A percentile compares a stretch with the other conserved stretches of the same genome.
These are phyloP conservation scores for Clarias platycephalus DNA, from an alignment of 2,797 vertebrate species.

Conservation along the genomic window DNA sequence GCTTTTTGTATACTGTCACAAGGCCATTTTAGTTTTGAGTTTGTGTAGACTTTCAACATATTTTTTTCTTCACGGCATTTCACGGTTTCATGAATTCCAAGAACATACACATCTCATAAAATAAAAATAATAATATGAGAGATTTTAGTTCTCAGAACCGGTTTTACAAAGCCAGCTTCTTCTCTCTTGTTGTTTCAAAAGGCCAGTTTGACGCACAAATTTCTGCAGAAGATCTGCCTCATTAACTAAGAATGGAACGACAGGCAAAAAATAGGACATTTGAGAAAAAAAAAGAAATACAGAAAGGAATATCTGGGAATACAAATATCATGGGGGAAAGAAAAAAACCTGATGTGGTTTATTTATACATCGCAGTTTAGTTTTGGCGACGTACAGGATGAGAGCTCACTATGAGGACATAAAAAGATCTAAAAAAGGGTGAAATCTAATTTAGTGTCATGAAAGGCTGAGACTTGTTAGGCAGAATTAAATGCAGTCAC, in stretches of 20 bases:
- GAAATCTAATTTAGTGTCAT: slow-evolving; percentile 42
- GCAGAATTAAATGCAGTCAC: slow-evolving; percentile 34
- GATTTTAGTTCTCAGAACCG: neutral
- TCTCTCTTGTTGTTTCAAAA: slow-evolving; percentile 5
- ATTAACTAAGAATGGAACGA: slow-evolving; percentile 33
- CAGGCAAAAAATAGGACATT: slow-evolving; percentile 19
- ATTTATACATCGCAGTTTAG: slow-evolving; percentile 37
- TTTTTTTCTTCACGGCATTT: neutral
- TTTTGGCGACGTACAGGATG: slow-evolving; percentile 20
- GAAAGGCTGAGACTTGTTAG: slow-evolving; percentile 33
- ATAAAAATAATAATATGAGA: neutral
- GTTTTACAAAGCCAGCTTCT: neutral
- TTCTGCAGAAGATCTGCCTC: slow-evolving; percentile 28
- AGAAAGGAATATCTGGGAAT: neutral
- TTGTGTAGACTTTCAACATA: neutral
- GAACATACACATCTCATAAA: neutral
- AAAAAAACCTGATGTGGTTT: slow-evolving; percentile 11
- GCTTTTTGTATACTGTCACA: neutral
- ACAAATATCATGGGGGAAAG: slow-evolving; percentile 12
- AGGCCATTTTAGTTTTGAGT: neutral
- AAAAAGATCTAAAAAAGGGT: slow-evolving; percentile 33
- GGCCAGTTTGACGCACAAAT: slow-evolving; percentile 4
- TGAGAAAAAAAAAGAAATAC: neutral
- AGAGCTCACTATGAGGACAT: slow-evolving; percentile 31
- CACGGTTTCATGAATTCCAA: neutral